Conservation (phyloP, 2,888 invertebrate species). For the Diachrysia chrysitis region DNA sequence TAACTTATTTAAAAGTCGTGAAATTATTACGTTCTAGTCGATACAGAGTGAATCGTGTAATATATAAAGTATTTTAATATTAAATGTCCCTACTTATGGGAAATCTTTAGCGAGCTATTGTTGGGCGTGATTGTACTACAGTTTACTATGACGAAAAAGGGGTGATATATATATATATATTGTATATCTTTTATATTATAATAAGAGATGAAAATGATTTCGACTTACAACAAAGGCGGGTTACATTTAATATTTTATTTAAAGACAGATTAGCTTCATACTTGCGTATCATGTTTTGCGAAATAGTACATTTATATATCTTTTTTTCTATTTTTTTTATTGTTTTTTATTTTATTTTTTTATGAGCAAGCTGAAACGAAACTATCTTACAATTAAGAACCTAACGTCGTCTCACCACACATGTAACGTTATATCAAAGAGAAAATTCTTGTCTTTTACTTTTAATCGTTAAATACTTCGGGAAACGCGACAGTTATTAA, state of each 20-base stretch:
- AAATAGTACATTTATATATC: slow-evolving; percentile 24
- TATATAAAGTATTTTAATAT: slow-evolving; percentile 54
- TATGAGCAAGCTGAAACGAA: slow-evolving; percentile 72
- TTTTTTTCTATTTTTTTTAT: slow-evolving; percentile 33
- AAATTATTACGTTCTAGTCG: slow-evolving; percentile 28
- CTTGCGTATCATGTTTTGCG: slow-evolving; percentile 62
- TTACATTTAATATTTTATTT: slow-evolving; percentile 66
- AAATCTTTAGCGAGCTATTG: slow-evolving; percentile 34
- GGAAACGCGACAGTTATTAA: slow-evolving; percentile 75
- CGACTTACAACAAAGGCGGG: slow-evolving; percentile 63
- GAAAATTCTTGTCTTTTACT: slow-evolving; percentile 75
- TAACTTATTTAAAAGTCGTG: slow-evolving; percentile 25
- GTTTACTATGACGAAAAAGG: slow-evolving; percentile 37
- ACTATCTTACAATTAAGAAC: slow-evolving; percentile 73
- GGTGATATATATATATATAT: slow-evolving; percentile 20
- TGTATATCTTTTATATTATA: slow-evolving; percentile 43
- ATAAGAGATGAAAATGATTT: slow-evolving; percentile 37
- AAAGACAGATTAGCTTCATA: slow-evolving; percentile 76
- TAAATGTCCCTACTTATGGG: slow-evolving; percentile 51
- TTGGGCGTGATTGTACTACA: slow-evolving; percentile 63
- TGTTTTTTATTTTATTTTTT: slow-evolving; percentile 30
- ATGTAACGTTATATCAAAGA: slow-evolving; percentile 83
- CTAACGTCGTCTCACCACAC: slow-evolving; percentile 89
- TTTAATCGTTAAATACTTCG: slow-evolving; percentile 64
- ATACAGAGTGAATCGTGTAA: slow-evolving; percentile 42